Evolutionary conservation across 2,797 vertebrate genomes (phyloP).

Genomic region (Smutsia temminckii): DNA sequence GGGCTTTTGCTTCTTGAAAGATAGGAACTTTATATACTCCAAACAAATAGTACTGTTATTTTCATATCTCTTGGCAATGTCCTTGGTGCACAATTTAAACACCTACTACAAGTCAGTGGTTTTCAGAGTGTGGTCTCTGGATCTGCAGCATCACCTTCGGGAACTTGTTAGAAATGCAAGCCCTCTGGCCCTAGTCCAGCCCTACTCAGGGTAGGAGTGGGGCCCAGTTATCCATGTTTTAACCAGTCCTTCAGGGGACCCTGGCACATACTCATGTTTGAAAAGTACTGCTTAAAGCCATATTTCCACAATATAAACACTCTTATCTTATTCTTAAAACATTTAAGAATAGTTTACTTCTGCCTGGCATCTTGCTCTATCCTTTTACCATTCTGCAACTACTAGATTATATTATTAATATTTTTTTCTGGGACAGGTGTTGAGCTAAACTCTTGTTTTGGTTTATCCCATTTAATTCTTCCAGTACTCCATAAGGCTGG

Average conservation of each 20-base stretch:
- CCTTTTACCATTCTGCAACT: not conserved
- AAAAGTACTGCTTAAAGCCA: not conserved
- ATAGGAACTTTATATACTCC: not conserved
- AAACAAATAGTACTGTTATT: not conserved
- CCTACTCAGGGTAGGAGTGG: fast-evolving
- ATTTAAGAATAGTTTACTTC: not conserved
- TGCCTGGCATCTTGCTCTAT: not conserved
- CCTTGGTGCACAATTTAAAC: not conserved
- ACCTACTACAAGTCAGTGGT: not conserved
- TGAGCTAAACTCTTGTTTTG: not conserved
- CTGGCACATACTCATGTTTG: not conserved
- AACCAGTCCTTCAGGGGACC: not conserved
- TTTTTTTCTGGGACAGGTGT: not conserved
- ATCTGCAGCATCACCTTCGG: not conserved
- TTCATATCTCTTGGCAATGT: not conserved
- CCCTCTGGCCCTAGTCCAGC: not conserved
- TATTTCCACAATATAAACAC: not conserved
- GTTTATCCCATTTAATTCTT: not conserved
- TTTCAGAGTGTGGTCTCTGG: not conserved
- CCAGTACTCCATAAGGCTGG: not conserved
- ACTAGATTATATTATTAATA: not conserved
- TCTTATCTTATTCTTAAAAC: not conserved
- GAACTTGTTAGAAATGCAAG: not conserved
- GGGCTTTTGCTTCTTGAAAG: conserved; percentile 25
- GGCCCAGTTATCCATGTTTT: not conserved